phyloP scores from a whole-genome alignment of 2,113 vertebrate genomes.

The Malurus cyaneus region DNA sequence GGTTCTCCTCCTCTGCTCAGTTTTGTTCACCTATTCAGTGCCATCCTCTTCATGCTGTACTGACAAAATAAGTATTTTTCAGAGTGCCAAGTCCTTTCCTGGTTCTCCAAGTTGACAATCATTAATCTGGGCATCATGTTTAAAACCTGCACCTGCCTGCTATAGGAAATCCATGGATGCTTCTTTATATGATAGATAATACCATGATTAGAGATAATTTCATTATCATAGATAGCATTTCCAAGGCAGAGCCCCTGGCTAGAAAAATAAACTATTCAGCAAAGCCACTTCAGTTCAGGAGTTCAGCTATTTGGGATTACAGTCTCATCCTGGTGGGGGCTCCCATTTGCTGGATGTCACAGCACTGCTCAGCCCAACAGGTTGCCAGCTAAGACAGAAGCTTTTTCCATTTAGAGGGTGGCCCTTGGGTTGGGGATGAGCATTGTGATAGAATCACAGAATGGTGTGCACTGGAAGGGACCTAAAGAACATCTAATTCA shows the following conservation, averaged over 20 bases:
- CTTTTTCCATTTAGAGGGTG: background rate
- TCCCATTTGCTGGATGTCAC: background rate
- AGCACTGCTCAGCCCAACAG: background rate
- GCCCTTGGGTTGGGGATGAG: slow-evolving; percentile 13
- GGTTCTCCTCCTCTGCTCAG: background rate
- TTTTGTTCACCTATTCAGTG: background rate
- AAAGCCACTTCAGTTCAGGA: slow-evolving; percentile 11
- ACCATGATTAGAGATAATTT: slow-evolving; percentile 25
- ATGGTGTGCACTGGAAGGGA: background rate
- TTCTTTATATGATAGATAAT: slow-evolving; percentile 46
- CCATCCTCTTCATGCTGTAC: background rate
- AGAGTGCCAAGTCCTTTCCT: background rate
- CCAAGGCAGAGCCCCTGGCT: background rate
- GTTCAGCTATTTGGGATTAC: background rate
- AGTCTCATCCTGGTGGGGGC: slow-evolving; percentile 8
- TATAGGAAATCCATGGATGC: slow-evolving; percentile 32
- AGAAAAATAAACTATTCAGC: background rate
- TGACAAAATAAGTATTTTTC: background rate
- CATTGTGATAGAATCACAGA: background rate
- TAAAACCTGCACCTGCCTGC: slow-evolving; percentile 50
- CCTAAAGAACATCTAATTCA: background rate
- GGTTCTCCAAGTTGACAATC: background rate
- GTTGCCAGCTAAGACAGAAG: background rate
- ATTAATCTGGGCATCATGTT: background rate
- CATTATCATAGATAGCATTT: slow-evolving; percentile 22